Base-by-base conservation (phyloP, 2,113 vertebrate species). In the Macquaria australasica region DNA sequence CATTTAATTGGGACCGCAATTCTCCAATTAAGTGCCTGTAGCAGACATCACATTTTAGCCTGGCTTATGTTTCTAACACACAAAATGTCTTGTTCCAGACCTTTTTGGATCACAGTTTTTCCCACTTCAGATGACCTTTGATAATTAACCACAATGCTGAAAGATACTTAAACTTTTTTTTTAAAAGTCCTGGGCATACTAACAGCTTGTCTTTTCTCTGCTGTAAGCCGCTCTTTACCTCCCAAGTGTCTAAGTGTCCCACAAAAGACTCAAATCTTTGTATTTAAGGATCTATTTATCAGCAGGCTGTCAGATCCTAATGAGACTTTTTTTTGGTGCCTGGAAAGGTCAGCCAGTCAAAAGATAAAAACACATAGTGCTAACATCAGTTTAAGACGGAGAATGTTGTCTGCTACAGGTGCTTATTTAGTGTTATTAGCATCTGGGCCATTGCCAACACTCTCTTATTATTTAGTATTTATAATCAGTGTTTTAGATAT, bases 281-380 rank as follows among this genome's bases (percentile, higher is more conserved):
- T 43, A 20, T 60, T 31, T 21, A 66, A 41, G 14, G 55, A 31
- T 25, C n/a, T 14, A 41, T 53, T 81, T 43, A 63, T 71, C 18
- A 73, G 48, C 41, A 69, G 41, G 15, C 43, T 85, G 59, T 73
- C 84, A 79, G 76, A 75, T 66, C 60, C 69, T 77, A 50, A 74
- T 80, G 66, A 79, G 23, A 45, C 15, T n/a, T 34, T 34, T 39
- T 56, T 56, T 14, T 73, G 50, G 45, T 63, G 28, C 28, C 68
- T 60, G 37, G 3, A 77, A 72, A 86, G 72, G 53, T 79, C 77
- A 87, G 56, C n/a, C 51, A 66, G 23, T 39, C 56, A 75, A 69
- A 68, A 56, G 67, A 75, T 58, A 66, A 79, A 71, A 68, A 72
- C 59, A 80, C 62, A 78, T n/a, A 72, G 55, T 41, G 21, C 63